Evolutionary conservation across 2,888 invertebrate genomes (phyloP), one percentile per base, ranked within the genome.

Genomic region (Amphimallon solstitiale): DNA sequence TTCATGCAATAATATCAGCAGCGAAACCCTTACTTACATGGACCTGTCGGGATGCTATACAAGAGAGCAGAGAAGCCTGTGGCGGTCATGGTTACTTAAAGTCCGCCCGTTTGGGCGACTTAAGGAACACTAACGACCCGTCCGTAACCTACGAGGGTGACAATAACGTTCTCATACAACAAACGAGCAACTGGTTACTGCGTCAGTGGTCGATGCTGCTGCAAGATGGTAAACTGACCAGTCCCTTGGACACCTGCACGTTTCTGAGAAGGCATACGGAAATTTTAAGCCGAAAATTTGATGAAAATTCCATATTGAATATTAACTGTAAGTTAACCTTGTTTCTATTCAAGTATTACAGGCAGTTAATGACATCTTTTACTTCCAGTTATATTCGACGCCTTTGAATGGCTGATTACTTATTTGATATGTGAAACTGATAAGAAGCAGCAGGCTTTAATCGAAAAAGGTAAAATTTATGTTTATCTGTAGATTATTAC

Each of bases 131-230:
- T 81, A 92, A 94, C 81, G 97, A 97, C 81, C 92, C 96, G 0
- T 91, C 92, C 40, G 92, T 93, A 63, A 97, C 97, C 0, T 97
- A 95, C 81, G 97, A 97, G 96, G 97, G 0, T 95, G 96, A 97
- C 83, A 97, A 97, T 83, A 95, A 93, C 81, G 95, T 97, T 17
- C 85, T 97, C 2, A 87, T 92, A 0, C 96, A 96, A 77, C 96
- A 96, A 81, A 90, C 94, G 0, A 92, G 93, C 76, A 96, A 95
- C 83, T 96, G 94, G 90, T 83, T 96, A 62, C 79, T 92, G 49
- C 82, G 90, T 0, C 91, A 91, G 78, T 90, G 89, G 87, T 84
- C 83, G 45, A 77, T 83, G 1, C 82, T 85, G 0, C 76, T 80
- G 15, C 71, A 78, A 1, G 85, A 85, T 0, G 82, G 82, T 40